Evolutionary conservation across 2,888 invertebrate species (phyloP).

Genomic region (Sympetrum striolatum): DNA sequence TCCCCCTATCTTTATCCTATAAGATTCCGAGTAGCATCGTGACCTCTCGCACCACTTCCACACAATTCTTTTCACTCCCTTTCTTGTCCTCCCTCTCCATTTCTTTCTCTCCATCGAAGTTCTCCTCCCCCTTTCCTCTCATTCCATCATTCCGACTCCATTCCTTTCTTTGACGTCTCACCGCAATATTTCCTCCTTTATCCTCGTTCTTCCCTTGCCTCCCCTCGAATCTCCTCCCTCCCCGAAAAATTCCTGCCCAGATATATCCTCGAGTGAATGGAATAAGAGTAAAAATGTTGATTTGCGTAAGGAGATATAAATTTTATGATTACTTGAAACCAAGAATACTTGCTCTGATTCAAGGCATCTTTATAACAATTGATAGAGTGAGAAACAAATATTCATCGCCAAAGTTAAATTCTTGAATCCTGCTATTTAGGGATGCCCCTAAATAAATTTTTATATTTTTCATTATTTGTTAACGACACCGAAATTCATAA

Average conservation of each 20-base stretch:
- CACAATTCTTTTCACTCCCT: constrained; percentile 16
- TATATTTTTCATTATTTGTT: too few species aligned
- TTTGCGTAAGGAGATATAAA: neutral
- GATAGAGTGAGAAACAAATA: too few species aligned
- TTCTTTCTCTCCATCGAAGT: neutral
- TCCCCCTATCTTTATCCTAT: constrained; percentile 17
- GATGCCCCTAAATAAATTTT: too few species aligned
- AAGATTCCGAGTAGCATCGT: constrained; percentile 19
- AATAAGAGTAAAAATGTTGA: neutral
- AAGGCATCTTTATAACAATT: too few species aligned
- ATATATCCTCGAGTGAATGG: too few species aligned
- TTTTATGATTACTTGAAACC: too few species aligned
- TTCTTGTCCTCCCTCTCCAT: neutral
- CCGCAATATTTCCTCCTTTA: constrained; percentile 38
- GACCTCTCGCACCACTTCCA: constrained; percentile 20
- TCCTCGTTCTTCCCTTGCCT: neutral
- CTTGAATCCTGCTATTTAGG: too few species aligned
- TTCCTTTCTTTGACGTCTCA: constrained; percentile 5
- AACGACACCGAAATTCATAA: too few species aligned
- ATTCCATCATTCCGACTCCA: neutral
- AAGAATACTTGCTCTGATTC: too few species aligned
- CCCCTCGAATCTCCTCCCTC: neutral
- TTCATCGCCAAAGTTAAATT: too few species aligned
- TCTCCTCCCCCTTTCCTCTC: neutral
- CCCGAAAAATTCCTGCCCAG: too few species aligned